Conservation (phyloP, 2,888 invertebrate species). For the Sarcophaga rosellei region DNA sequence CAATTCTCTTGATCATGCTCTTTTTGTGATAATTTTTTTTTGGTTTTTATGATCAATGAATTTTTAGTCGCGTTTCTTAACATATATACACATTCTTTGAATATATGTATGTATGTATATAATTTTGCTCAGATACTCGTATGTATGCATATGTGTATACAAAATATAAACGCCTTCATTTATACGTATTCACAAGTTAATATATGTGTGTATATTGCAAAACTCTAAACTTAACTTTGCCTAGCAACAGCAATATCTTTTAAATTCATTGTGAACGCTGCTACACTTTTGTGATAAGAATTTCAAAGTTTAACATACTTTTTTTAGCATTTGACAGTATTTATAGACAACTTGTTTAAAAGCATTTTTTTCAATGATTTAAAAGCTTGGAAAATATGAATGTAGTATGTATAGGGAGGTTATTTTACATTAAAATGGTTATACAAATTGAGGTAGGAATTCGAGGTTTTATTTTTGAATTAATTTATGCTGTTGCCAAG, state of each 20-base stretch:
- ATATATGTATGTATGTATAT: neutral
- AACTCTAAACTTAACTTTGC: constrained; percentile 48
- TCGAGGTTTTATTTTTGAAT: neutral
- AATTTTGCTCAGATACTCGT: neutral
- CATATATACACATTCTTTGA: neutral
- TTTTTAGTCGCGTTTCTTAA: neutral
- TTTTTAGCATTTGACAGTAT: neutral
- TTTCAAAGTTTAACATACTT: neutral
- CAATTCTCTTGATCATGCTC: neutral
- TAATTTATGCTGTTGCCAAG: constrained; percentile 13
- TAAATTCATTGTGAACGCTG: neutral
- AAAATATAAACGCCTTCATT: constrained; percentile 20
- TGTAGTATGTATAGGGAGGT: too few species aligned
- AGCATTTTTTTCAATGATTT: too few species aligned
- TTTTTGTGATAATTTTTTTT: neutral
- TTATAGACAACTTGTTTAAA: neutral
- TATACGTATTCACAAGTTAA: neutral
- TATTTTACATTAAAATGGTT: too few species aligned
- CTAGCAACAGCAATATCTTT: constrained; percentile 37
- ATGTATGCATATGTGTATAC: constrained; percentile 14
- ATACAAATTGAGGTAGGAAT: too few species aligned
- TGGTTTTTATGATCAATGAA: constrained; percentile 15
- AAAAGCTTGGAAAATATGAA: too few species aligned
- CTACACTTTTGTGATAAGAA: neutral
- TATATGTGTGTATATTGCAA: too few species aligned